Percentiles rank a stretch among this genome's conserved stretches.
Evolutionary conservation across 2,797 vertebrate species (phyloP).

Genomic region (Gymnoscopelus microlampas): DNA sequence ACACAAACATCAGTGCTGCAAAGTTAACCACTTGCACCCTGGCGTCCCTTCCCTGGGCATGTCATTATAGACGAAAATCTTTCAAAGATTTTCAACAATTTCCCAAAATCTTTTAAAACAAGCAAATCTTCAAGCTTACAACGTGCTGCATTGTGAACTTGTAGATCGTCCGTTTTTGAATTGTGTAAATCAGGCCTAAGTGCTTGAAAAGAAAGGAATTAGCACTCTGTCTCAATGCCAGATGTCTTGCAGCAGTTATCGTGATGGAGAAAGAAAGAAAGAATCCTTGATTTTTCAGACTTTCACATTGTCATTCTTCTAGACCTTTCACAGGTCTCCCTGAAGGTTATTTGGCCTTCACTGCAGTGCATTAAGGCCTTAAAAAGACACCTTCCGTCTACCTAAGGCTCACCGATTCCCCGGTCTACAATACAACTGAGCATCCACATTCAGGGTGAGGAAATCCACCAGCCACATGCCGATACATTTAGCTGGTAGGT

Average conservation of each 20-base stretch:
- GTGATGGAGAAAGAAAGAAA: constrained; percentile 15
- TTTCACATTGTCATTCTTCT: constrained; percentile 48
- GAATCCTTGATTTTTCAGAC: constrained; percentile 35
- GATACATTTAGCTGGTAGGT: not conserved
- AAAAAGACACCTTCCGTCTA: constrained; percentile 12
- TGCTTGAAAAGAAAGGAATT: constrained; percentile 3
- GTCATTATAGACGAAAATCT: too few relatives aligned
- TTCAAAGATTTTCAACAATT: too few relatives aligned
- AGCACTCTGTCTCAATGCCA: constrained; percentile 18
- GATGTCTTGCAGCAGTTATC: constrained; percentile 44
- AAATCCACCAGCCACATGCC: not conserved
- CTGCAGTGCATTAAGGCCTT: constrained; percentile 36
- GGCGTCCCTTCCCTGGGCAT: constrained; percentile 1
- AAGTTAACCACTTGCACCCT: not conserved
- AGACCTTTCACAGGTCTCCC: constrained; percentile 60
- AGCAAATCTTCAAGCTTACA: not conserved
- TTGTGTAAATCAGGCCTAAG: not conserved
- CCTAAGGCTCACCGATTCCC: constrained; percentile 26
- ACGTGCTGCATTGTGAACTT: not conserved
- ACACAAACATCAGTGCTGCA: not conserved
- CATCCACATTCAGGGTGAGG: constrained; percentile 33
- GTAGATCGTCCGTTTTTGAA: too few relatives aligned
- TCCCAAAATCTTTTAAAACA: not conserved
- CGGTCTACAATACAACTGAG: constrained; percentile 32
- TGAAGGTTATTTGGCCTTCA: constrained; percentile 40